phyloP scores from a whole-genome alignment of 2,888 invertebrate species.

The Gandaritis pyraliata region DNA sequence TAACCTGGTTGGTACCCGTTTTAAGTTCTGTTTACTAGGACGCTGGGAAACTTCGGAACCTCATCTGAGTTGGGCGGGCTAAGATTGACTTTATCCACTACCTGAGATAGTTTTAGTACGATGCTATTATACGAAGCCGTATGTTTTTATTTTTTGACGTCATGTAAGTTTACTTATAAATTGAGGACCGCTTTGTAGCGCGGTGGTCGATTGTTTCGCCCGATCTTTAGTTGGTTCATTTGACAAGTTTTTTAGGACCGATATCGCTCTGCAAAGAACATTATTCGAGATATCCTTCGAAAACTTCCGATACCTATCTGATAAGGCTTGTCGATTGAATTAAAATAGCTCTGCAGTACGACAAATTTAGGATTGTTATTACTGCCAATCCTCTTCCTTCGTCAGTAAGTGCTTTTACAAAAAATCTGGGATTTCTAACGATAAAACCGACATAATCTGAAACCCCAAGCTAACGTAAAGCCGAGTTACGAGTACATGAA shows the following conservation, averaged over 20 bases:
- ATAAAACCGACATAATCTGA: not conserved
- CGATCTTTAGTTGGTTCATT: no score
- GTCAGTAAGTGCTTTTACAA: not conserved
- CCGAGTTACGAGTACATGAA: conserved; percentile 19
- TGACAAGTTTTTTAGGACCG: no score
- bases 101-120: conserved; percentile 12
- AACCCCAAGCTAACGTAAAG: not conserved
- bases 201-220: no score
- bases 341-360: no score
- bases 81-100: conserved; percentile 25
- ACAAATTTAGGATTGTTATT: no score
- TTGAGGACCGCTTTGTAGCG: no score
- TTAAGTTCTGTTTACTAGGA: conserved; percentile 24
- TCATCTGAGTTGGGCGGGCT: conserved; percentile 24
- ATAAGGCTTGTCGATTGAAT: no score
- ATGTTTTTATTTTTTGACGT: not conserved
- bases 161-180: not conserved
- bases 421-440: not conserved
- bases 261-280: no score
- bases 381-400: not conserved
- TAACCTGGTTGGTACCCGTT: conserved; percentile 19
- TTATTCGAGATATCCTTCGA: no score
- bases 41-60: conserved; percentile 28
- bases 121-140: not conserved
- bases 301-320: no score